Evolutionary conservation across 2,888 invertebrate genomes (phyloP).

Genomic region (Tinea pellionella): DNA sequence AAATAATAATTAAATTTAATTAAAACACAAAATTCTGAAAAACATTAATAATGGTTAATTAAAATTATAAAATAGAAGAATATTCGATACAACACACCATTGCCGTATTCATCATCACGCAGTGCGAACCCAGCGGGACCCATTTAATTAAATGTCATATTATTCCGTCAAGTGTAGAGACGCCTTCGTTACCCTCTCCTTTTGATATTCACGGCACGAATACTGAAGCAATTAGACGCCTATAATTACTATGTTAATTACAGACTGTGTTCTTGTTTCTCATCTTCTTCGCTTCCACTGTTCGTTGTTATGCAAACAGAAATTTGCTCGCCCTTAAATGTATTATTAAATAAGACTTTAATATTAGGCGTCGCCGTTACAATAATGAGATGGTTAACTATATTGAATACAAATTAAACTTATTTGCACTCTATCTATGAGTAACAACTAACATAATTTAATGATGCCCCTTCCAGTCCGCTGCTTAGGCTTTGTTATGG

Average conservation of each 20-base stretch:
- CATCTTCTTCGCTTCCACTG: constrained; percentile 44
- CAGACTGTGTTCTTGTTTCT: constrained; percentile 56
- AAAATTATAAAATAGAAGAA: not conserved
- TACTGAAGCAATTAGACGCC: constrained; percentile 61
- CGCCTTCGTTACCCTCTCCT: constrained; percentile 37
- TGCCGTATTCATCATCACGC: not conserved
- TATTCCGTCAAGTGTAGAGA: constrained; percentile 30
- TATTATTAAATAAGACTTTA: constrained; percentile 7
- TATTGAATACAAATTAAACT: constrained; percentile 9
- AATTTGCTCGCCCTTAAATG: constrained; percentile 33
- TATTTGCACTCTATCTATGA: not conserved
- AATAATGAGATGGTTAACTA: constrained; percentile 4
- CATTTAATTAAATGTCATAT: constrained; percentile 51
- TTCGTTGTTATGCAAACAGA: constrained; percentile 55
- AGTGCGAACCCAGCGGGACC: not conserved
- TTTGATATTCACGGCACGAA: constrained; percentile 60
- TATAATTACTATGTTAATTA: constrained; percentile 67
- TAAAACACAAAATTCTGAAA: too few species aligned
- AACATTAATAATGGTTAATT: too few species aligned
- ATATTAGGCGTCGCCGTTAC: constrained; percentile 11
- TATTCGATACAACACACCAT: not conserved
- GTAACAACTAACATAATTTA: not conserved
- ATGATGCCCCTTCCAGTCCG: not conserved
- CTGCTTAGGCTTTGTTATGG: not conserved
- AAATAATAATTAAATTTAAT: too few species aligned